Conservation (phyloP, 2,113 vertebrate species). For the Eurypyga helias region DNA sequence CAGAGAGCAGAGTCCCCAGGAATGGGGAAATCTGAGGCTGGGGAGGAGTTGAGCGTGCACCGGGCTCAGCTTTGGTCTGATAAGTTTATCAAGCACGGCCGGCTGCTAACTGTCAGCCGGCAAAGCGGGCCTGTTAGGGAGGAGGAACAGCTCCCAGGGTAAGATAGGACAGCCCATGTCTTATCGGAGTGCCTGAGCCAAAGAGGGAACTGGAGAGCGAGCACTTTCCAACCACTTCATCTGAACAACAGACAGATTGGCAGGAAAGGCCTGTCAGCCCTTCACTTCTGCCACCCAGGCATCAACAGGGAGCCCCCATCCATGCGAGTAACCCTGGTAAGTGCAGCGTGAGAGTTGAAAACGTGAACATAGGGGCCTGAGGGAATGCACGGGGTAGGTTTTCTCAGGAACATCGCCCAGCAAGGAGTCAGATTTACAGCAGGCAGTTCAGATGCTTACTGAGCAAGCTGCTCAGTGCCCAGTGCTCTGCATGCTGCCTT, state of each 20-base stretch:
- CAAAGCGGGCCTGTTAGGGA: slow-evolving; percentile 30
- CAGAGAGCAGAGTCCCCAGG: slow-evolving; percentile 1
- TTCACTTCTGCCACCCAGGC: background rate
- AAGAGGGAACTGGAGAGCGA: slow-evolving; percentile 43
- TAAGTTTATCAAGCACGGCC: slow-evolving; percentile 87
- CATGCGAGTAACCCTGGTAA: background rate
- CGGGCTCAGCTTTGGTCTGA: slow-evolving; percentile 76
- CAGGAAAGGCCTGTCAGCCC: slow-evolving; percentile 30
- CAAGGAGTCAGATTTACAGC: background rate
- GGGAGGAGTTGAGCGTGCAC: slow-evolving; percentile 52
- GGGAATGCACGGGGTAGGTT: background rate
- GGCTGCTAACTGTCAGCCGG: slow-evolving; percentile 83
- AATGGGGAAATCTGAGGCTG: slow-evolving; percentile 84
- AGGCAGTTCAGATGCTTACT: background rate
- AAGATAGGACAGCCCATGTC: slow-evolving; percentile 67
- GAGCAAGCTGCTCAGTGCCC: background rate
- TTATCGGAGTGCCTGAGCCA: slow-evolving; percentile 70
- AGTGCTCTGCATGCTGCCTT: background rate
- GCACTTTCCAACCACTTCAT: slow-evolving; percentile 57
- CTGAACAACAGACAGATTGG: slow-evolving; percentile 37
- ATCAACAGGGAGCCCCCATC: background rate
- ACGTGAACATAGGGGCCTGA: background rate
- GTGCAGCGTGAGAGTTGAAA: background rate
- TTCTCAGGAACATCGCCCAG: background rate
- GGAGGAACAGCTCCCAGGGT: slow-evolving; percentile 53